These are phyloP conservation scores for Baccha elongata DNA, from an alignment of 2,888 invertebrate genomes.

Conservation along the genomic window DNA sequence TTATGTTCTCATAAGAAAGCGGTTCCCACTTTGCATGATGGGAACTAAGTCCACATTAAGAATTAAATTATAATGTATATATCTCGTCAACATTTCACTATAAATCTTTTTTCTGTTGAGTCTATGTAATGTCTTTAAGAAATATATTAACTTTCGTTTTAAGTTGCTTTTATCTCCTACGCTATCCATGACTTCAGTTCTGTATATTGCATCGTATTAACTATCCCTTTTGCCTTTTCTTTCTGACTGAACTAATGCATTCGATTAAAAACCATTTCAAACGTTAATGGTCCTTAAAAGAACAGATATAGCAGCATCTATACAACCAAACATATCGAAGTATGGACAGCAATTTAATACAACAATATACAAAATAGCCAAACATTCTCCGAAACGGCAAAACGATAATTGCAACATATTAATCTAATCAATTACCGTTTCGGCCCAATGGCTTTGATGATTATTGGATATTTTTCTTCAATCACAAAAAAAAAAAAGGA, in stretches of 20 bases:
- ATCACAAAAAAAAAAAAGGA: slow-evolving; percentile 57
- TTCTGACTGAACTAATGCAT: slow-evolving; percentile 64
- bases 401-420: slow-evolving; percentile 72
- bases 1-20: too few species aligned
- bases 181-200: too few species aligned
- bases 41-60: too few species aligned
- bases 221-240: slow-evolving; percentile 49
- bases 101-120: too few species aligned
- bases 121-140: too few species aligned
- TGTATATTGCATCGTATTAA: not conserved
- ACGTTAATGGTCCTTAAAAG: slow-evolving; percentile 65
- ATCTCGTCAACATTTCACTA: too few species aligned
- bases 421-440: slow-evolving; percentile 70
- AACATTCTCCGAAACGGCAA: slow-evolving; percentile 30
- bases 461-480: slow-evolving; percentile 68
- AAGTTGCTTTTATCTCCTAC: too few species aligned
- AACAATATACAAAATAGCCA: too few species aligned
- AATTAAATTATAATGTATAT: too few species aligned
- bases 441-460: slow-evolving; percentile 65
- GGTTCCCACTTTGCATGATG: too few species aligned
- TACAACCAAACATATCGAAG: not conserved
- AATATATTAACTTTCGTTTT: too few species aligned
- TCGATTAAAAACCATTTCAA: slow-evolving; percentile 68
- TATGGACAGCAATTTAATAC: slow-evolving; percentile 10
- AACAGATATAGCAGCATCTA: not conserved